Evolutionary conservation across 2,113 vertebrate species (phyloP).

Genomic region (Albula goreensis): DNA sequence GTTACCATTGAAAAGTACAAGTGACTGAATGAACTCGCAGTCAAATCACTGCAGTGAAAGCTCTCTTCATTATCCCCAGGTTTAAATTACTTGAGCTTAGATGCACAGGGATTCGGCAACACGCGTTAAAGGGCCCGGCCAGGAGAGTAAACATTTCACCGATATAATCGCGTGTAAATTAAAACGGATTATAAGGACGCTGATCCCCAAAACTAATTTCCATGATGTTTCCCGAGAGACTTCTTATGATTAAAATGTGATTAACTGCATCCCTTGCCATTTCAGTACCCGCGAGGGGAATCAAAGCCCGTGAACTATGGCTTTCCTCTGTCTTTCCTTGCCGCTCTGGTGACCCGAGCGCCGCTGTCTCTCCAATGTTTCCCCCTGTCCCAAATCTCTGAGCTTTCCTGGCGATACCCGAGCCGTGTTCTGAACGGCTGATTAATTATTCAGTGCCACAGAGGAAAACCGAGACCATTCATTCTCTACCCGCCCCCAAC

Average conservation of each 20-base stretch:
- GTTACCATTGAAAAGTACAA: neutral
- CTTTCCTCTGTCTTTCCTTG: neutral
- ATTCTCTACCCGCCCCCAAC: neutral
- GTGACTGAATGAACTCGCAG: neutral
- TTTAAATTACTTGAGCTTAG: neutral
- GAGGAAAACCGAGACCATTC: conserved; percentile 18
- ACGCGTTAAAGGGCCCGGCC: neutral
- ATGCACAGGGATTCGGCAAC: neutral
- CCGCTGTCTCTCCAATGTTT: neutral
- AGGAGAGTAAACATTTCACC: conserved; percentile 15
- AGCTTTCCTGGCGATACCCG: conserved; percentile 4
- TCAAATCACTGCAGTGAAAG: neutral
- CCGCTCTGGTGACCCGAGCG: neutral
- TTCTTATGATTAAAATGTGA: conserved; percentile 13
- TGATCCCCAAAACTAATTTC: conserved; percentile 26
- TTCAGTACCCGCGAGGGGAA: neutral
- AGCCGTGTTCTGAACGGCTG: neutral
- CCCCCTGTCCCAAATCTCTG: neutral
- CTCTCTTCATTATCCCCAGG: neutral
- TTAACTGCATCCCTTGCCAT: neutral
- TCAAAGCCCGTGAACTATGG: neutral
- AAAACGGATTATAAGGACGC: conserved; percentile 29
- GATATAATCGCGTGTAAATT: conserved; percentile 31
- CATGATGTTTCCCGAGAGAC: neutral
- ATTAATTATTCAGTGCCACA: conserved; percentile 27